A percentile compares a stretch with the other conserved stretches of the same genome.
These are phyloP conservation scores for Pseudanteris insignis DNA, from an alignment of 2,888 invertebrate species.

Conservation along the genomic window DNA sequence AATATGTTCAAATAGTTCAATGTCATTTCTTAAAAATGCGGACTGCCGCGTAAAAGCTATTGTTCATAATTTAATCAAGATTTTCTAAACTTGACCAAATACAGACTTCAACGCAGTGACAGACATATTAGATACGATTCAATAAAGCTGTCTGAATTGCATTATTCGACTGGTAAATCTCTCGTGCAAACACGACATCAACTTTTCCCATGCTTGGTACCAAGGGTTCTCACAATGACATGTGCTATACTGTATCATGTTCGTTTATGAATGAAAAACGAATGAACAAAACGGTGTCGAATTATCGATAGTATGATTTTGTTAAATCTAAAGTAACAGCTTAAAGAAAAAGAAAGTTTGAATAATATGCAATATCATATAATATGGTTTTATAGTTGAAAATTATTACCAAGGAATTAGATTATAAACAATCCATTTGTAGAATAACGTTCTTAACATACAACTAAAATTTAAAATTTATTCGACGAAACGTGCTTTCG, in stretches of 20 bases:
- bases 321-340: too few species aligned
- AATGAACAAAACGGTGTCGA: too few species aligned
- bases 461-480: too few species aligned
- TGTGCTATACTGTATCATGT: slow-evolving; percentile 16
- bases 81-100: slow-evolving; percentile 55
- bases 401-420: too few species aligned
- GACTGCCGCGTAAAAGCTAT: slow-evolving; percentile 9
- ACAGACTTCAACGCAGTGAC: slow-evolving; percentile 55
- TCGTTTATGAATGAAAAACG: slow-evolving; percentile 14
- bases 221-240: slow-evolving; percentile 55
- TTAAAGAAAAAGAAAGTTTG: too few species aligned
- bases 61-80: slow-evolving; percentile 61
- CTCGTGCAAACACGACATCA: slow-evolving; percentile 62
- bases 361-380: too few species aligned
- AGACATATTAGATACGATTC: slow-evolving; percentile 64
- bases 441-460: too few species aligned
- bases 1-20: slow-evolving; percentile 10
- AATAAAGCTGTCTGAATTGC: slow-evolving; percentile 63
- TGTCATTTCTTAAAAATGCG: slow-evolving; percentile 18
- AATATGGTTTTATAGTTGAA: too few species aligned
- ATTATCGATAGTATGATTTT: too few species aligned
- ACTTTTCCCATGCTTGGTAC: slow-evolving; percentile 63
- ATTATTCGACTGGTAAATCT: slow-evolving; percentile 64
- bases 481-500: too few species aligned
- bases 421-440: too few species aligned